Conservation (phyloP, 2,888 invertebrate genomes). For the Brachypterus glaber region DNA sequence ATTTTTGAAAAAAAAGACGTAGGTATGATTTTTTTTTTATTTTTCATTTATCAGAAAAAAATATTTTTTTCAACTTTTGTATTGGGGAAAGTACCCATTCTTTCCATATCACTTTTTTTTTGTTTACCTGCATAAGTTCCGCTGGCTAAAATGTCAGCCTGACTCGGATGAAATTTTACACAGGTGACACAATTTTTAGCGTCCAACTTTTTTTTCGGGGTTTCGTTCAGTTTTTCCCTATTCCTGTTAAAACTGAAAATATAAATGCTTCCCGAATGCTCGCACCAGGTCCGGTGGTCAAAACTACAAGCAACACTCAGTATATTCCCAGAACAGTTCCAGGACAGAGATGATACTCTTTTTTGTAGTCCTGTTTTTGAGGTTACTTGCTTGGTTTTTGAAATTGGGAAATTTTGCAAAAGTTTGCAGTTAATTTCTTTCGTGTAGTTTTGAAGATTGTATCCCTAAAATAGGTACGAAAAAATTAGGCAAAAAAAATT, state of each 20-base stretch:
- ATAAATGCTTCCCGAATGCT: conserved; percentile 33
- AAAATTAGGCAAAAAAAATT: no score
- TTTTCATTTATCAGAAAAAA: no score
- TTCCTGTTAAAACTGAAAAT: conserved; percentile 36
- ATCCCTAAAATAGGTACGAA: no score
- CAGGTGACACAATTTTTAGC: conserved; percentile 40
- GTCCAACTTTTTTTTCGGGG: conserved; percentile 30
- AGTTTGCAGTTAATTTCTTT: conserved; percentile 29
- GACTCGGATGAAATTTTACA: conserved; percentile 42
- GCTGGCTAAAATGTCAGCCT: conserved; percentile 43
- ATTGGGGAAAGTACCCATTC: no score
- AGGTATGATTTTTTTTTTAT: no score
- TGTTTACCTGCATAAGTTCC: conserved; percentile 39
- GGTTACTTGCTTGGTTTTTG: no score
- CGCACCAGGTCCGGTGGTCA: conserved; percentile 39
- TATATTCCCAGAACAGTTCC: conserved; percentile 38
- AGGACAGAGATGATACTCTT: conserved; percentile 33
- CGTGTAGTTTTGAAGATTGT: conserved; percentile 23
- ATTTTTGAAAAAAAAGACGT: no score
- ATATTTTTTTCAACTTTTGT: no score
- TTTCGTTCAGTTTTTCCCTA: conserved; percentile 29
- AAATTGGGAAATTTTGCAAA: conserved; percentile 28
- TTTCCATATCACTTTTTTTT: no score
- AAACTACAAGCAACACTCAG: conserved; percentile 34
- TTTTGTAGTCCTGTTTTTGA: no score